Conservation (phyloP, 2,888 invertebrate species). For the Anthophora plumipes region DNA sequence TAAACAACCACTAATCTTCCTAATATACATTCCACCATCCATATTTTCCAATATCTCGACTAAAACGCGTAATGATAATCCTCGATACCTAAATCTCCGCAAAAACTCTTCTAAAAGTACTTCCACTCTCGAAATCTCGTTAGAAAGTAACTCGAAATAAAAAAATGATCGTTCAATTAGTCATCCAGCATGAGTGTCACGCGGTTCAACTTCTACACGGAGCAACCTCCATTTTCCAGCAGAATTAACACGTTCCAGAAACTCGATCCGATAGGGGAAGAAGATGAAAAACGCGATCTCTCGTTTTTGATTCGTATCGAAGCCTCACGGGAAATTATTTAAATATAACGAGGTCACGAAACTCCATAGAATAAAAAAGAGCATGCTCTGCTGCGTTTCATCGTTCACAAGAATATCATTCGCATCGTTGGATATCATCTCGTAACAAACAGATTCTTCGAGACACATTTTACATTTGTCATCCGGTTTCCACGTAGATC, state of each 20-base stretch:
- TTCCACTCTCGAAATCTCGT: too few species aligned
- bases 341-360: constrained; percentile 25
- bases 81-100: too few species aligned
- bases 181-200: background rate
- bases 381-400: background rate
- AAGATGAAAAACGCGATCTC: constrained; percentile 29
- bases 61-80: too few species aligned
- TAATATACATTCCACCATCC: too few species aligned
- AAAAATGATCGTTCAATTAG: too few species aligned
- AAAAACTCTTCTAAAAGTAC: too few species aligned
- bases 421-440: background rate
- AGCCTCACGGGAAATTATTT: constrained; percentile 59
- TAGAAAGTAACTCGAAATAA: too few species aligned
- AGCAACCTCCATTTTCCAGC: background rate
- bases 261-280: background rate
- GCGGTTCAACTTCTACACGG: background rate
- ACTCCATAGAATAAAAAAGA: background rate
- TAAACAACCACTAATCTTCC: too few species aligned
- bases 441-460: background rate
- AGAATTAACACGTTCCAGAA: constrained; percentile 15
- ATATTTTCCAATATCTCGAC: too few species aligned
- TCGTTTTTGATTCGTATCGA: constrained; percentile 33
- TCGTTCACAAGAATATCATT: background rate
- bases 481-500: background rate
- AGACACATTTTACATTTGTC: constrained; percentile 23